Conservation (phyloP, 2,113 vertebrate species). For the human (Homo sapiens) region DNA sequence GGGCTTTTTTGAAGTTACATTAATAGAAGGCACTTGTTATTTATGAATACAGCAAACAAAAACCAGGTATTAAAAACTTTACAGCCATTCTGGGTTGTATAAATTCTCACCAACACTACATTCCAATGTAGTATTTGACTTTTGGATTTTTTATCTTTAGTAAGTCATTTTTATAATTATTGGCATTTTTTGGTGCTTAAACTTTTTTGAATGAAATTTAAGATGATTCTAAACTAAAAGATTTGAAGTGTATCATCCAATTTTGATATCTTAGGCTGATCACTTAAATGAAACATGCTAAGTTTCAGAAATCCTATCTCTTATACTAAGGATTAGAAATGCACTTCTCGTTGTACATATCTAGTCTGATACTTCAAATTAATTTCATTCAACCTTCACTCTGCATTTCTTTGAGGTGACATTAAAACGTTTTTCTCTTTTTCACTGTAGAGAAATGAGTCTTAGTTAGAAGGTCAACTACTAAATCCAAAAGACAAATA, state of each 20-base stretch:
- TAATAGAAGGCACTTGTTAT: constrained; percentile 56
- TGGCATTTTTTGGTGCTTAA: neutral
- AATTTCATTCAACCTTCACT: constrained; percentile 36
- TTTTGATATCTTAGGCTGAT: neutral
- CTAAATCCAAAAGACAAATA: constrained; percentile 78
- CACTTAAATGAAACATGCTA: neutral
- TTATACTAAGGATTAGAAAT: neutral
- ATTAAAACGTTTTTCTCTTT: constrained; percentile 34
- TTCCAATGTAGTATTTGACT: constrained; percentile 65
- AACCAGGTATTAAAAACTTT: constrained; percentile 47
- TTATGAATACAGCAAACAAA: constrained; percentile 55
- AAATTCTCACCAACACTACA: constrained; percentile 49
- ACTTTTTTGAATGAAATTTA: constrained; percentile 23
- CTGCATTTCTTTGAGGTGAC: constrained; percentile 25
- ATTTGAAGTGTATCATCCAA: neutral
- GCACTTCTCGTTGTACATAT: neutral
- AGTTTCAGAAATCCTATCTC: neutral
- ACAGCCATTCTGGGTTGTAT: constrained; percentile 53
- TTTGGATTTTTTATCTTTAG: constrained; percentile 67
- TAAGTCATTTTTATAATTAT: constrained; percentile 6
- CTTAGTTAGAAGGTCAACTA: neutral
- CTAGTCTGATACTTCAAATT: neutral
- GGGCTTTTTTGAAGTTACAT: constrained; percentile 53
- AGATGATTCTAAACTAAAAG: constrained; percentile 40
- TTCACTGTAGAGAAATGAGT: constrained; percentile 30